Evolutionary conservation across 2,797 vertebrate species (phyloP).

Genomic region (Perodicticus potto): DNA sequence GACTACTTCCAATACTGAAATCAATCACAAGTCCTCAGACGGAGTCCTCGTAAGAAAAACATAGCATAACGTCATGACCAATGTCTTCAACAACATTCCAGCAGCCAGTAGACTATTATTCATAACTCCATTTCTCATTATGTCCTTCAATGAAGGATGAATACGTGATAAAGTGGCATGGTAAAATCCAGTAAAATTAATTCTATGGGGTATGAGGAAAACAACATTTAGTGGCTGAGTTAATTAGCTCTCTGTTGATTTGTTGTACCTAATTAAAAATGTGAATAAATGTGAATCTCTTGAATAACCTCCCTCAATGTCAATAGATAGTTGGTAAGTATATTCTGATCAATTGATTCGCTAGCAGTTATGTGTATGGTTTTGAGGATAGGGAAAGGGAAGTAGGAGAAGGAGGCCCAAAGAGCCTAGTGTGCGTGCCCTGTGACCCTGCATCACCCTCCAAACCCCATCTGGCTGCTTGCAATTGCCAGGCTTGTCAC

Average conservation of each 20-base stretch:
- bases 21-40: slow-evolving; percentile 12
- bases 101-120: neutral
- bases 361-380: neutral
- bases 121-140: neutral
- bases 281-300: neutral
- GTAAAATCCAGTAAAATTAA: slow-evolving; percentile 39
- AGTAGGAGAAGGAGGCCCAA: neutral
- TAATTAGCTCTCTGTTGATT: neutral
- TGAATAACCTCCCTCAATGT: neutral
- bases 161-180: neutral
- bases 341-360: slow-evolving; percentile 3
- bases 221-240: neutral
- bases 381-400: neutral
- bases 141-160: neutral
- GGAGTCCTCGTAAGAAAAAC: neutral
- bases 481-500: neutral
- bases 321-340: neutral
- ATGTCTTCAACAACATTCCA: neutral
- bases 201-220: neutral
- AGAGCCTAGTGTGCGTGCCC: neutral
- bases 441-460: neutral
- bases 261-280: slow-evolving; percentile 4
- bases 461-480: neutral
- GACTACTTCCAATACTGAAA: slow-evolving; percentile 1
- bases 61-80: neutral